Conservation (phyloP, 2,113 vertebrate species). For the Pithys albifrons region DNA sequence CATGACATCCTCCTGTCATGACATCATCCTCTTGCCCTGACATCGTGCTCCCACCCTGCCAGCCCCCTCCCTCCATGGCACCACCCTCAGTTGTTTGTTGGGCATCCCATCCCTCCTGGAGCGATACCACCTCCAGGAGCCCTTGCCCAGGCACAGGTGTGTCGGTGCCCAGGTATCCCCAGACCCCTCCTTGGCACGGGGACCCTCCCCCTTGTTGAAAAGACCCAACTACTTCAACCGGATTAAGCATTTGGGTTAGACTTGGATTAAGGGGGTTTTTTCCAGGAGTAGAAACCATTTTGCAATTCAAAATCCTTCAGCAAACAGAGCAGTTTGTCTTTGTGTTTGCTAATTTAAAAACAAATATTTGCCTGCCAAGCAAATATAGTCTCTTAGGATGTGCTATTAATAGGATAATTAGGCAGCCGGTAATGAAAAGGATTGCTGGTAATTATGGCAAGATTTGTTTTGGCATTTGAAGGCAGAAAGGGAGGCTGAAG, state of each 20-base stretch:
- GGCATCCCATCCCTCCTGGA: accelerated
- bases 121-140: accelerated
- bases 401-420: conserved; percentile 99
- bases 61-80: too few species aligned
- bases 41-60: not conserved
- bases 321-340: conserved; percentile 94
- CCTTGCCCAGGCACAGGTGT: not conserved
- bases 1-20: not conserved
- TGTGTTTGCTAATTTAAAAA: conserved; percentile 97
- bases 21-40: too few species aligned
- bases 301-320: conserved; percentile 81
- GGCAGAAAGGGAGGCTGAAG: conserved; percentile 88
- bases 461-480: conserved; percentile 98
- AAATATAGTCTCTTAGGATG: conserved; percentile 93
- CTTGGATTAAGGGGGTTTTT: conserved; percentile 35
- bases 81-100: not conserved
- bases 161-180: not conserved
- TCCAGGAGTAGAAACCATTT: conserved; percentile 77
- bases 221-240: conserved; percentile 26
- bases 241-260: conserved; percentile 51
- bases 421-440: conserved; percentile 97
- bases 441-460: conserved; percentile 99
- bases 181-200: not conserved
- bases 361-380: conserved; percentile 98
- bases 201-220: not conserved